Conservation (phyloP, 2,888 invertebrate genomes). For the Lamellibrachia satsuma region DNA sequence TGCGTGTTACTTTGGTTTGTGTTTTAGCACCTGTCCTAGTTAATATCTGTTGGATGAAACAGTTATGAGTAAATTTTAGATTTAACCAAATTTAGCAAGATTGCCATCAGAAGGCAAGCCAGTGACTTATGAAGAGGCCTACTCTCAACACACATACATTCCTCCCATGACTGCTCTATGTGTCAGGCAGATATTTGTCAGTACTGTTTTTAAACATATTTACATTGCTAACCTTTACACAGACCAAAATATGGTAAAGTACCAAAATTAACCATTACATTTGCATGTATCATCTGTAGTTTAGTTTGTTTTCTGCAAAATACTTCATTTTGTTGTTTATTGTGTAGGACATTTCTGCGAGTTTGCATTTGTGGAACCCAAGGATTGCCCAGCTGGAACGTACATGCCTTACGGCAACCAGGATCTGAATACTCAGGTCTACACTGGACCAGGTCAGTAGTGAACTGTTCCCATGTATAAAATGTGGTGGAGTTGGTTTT, state of each 20-base stretch:
- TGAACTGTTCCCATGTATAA: background rate
- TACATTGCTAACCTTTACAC: background rate
- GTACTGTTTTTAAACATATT: background rate
- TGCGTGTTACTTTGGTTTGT: no score
- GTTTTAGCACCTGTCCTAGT: no score
- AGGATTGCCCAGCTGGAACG: slow-evolving; percentile 54
- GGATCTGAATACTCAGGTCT: slow-evolving; percentile 30
- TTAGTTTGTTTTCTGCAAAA: background rate
- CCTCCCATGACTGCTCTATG: no score
- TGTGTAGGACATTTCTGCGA: slow-evolving; percentile 61
- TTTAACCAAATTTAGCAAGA: no score
- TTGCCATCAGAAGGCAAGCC: no score
- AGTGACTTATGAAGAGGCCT: no score
- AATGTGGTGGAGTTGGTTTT: background rate
- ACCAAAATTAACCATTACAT: background rate
- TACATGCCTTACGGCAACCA: slow-evolving; percentile 62
- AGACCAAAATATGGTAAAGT: background rate
- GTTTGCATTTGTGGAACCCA: slow-evolving; percentile 51
- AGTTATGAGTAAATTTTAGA: no score
- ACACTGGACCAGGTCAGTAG: slow-evolving; percentile 46
- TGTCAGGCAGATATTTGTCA: background rate
- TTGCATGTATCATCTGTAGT: background rate
- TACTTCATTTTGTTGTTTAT: slow-evolving; percentile 17
- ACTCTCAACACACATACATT: no score
- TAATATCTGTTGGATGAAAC: no score